Conservation (phyloP, 1,140 invertebrate species). For the Steinernema khuongi region DNA sequence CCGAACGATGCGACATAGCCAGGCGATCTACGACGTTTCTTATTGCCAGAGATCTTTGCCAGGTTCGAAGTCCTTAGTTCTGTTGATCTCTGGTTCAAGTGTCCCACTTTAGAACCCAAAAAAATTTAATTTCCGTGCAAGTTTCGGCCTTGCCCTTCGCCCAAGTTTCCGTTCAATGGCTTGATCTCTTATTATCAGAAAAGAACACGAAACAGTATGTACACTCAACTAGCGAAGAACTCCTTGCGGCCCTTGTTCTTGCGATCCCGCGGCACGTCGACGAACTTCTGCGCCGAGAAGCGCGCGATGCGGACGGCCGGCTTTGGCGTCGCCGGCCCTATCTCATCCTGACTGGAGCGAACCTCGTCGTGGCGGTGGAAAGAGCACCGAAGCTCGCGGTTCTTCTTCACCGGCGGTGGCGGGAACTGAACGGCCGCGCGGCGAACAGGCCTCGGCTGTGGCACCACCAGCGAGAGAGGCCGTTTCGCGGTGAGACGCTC, state of each 20-base stretch:
- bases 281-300: neutral
- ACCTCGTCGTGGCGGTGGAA: constrained; percentile 7
- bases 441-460: neutral
- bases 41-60: too few species aligned
- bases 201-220: neutral
- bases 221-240: neutral
- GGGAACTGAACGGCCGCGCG: neutral
- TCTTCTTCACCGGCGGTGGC: neutral
- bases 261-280: neutral
- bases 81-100: too few species aligned
- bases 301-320: neutral
- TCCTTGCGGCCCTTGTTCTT: neutral
- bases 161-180: neutral
- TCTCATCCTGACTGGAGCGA: too few species aligned
- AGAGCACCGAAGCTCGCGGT: neutral
- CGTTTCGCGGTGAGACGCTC: too few species aligned
- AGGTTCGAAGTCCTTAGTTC: too few species aligned
- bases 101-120: too few species aligned
- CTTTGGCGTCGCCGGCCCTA: neutral
- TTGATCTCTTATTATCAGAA: neutral
- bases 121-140: too few species aligned
- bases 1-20: too few species aligned
- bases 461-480: neutral
- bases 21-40: too few species aligned
- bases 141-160: neutral